Evolutionary conservation across 2,113 vertebrate genomes (phyloP).

Genomic region (Chloropsis cyanopogon): DNA sequence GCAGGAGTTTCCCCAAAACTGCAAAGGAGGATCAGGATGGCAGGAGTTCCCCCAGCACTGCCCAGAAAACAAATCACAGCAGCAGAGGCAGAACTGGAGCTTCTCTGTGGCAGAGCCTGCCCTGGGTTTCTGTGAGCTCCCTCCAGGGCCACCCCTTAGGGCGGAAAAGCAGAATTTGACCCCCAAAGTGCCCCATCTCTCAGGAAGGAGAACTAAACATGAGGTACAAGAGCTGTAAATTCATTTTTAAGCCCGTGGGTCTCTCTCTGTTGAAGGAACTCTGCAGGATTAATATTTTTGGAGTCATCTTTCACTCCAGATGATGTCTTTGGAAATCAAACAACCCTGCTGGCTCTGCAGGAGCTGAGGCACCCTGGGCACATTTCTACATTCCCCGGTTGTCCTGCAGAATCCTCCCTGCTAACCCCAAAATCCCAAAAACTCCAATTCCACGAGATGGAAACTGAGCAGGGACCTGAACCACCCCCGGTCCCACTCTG

Average conservation of each 20-base stretch:
- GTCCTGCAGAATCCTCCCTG: not conserved
- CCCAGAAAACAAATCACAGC: not conserved
- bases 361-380: rapidly evolving
- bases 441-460: rapidly evolving
- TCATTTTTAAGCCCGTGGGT: not conserved
- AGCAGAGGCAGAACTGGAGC: not conserved
- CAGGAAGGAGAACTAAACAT: not conserved
- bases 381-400: not conserved
- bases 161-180: not conserved
- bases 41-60: rapidly evolving
- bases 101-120: not conserved
- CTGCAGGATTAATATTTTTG: not conserved
- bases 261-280: not conserved
- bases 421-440: not conserved
- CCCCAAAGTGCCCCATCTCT: not conserved
- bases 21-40: too few species aligned
- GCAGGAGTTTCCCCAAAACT: not conserved
- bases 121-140: not conserved
- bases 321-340: not conserved
- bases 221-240: not conserved
- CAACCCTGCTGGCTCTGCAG: not conserved
- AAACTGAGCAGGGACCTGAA: not conserved
- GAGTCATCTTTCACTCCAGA: not conserved
- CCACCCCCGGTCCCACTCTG: not conserved
- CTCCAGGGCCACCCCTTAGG: not conserved